Evolutionary conservation across 35 echinoderm and acorn worm species (phyloP), one percentile per base, ranked within the genome.

Genomic region (Apostichopus japonicus): DNA sequence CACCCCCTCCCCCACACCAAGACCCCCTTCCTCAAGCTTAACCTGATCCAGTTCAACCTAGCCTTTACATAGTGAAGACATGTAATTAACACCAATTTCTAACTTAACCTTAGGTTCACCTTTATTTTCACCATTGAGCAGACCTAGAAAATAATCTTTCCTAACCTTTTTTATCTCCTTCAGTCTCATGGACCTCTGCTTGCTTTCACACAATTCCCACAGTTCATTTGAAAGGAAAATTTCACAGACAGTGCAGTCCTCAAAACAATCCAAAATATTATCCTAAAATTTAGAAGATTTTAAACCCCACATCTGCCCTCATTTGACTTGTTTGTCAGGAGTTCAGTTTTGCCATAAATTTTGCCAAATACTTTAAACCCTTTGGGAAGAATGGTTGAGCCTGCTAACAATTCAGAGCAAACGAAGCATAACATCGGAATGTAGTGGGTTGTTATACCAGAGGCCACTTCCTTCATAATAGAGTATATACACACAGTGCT

Each of bases 361-460:
- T 19, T 19, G 71, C 15, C 71, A 75, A 75, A 75, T 75, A 75
- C 15, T 84, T 84, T 58, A 17, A 84, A 84, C 81, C 81, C 81
- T 84, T 84, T 84, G 54, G n/a, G 56, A 23, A 84, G 56, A 84
- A 84, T 84, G 81, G 81, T 84, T 84, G 24, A 84, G 57, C 81
- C 81, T 84, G 81, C 54, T 54, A 75, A 75, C 71, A 84, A 84
- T 84, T 84, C 54, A 84, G 55, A 58, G 55, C 54, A 84, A 84
- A 58, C 81, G 54, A 84, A 84, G 81, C 81, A 84, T 84, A 84
- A 57, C 81, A 58, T 84, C 57, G 81, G 81, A 84, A 84, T 84
- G 81, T 84, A 84, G 81, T 84, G 81, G 81, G 81, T 58, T 84
- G 81, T 57, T 57, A 53, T 57, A 84, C 81, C 54, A 23, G n/a